These are phyloP conservation scores for Bombus turneri DNA, from an alignment of 1,140 invertebrate species.

Conservation along the genomic window DNA sequence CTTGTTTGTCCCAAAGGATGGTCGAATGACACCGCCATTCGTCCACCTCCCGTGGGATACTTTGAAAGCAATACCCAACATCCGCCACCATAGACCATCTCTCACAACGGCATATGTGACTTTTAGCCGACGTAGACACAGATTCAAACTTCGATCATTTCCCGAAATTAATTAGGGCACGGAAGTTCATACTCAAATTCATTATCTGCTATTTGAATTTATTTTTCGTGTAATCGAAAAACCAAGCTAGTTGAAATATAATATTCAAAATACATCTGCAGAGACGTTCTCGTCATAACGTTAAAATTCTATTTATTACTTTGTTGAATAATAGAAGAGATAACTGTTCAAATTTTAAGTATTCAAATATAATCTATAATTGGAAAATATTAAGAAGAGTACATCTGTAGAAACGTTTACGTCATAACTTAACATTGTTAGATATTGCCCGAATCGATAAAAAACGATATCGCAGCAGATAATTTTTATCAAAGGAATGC, in stretches of 20 bases:
- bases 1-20: conserved; percentile 72
- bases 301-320: neutral
- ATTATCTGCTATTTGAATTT: neutral
- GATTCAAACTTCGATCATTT: conserved; percentile 34
- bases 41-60: conserved; percentile 69
- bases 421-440: neutral
- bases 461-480: neutral
- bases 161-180: neutral
- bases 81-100: conserved; percentile 55
- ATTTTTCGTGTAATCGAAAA: neutral
- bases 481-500: neutral
- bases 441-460: no score
- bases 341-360: neutral
- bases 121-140: conserved; percentile 49
- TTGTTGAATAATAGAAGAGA: neutral
- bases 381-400: neutral
- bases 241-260: fast-evolving
- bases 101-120: conserved; percentile 69
- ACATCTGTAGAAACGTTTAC: neutral
- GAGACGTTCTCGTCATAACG: neutral
- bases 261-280: neutral
- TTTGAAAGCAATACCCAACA: conserved; percentile 73
- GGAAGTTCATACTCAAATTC: neutral
- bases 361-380: neutral
- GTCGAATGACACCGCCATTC: conserved; percentile 70